Evolutionary conservation across 2,797 vertebrate species (phyloP), one percentile per base, ranked within the genome.

Genomic region (Cyclura pinguis): DNA sequence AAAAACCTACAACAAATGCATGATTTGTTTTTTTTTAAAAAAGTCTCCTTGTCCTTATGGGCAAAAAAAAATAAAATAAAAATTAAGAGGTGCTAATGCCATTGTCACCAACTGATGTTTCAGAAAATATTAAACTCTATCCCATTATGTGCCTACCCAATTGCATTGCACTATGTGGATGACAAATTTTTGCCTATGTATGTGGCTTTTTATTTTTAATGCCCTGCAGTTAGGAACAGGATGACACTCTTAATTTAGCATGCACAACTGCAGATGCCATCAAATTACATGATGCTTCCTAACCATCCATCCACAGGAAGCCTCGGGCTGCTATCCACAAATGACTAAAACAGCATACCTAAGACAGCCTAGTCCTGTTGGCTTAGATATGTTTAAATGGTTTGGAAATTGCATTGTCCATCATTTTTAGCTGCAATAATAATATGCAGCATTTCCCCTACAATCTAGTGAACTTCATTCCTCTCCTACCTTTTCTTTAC

Each of bases 211-310:
- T 27, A 38, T 55, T 84, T 42, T n/a, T 1, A 0, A 8, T 32
- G 22, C 29, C 64, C 50, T 84, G 24, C 59, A 81, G 16, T 89
- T 80, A 89, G 59, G 82, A 16, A 92, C 0, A 1, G 35, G 32
- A 89, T 80, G 76, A 80, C 35, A 62, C 16, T 72, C 50, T 73
- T 91, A 84, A 91, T 91, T 88, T 85, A 88, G 35, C 67, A 78
- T 89, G 88, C 55, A 86, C 12, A 86, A 76, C 27, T 92, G 47
- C 38, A 88, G 69, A 59, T 86, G 77, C 73, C 72, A 85, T 77
- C 82, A 92, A 82, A 82, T 85, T 72, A 80, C 7, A 20, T 59
- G 69, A 86, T 88, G 59, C 50, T 82, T 80, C 73, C 35, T 29
- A 91, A 82, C 18, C 62, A 67, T 85, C 67, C 64, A 85, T 22